Conservation (phyloP, 1,140 invertebrate species). For the Leguminivora glycinivorella region DNA sequence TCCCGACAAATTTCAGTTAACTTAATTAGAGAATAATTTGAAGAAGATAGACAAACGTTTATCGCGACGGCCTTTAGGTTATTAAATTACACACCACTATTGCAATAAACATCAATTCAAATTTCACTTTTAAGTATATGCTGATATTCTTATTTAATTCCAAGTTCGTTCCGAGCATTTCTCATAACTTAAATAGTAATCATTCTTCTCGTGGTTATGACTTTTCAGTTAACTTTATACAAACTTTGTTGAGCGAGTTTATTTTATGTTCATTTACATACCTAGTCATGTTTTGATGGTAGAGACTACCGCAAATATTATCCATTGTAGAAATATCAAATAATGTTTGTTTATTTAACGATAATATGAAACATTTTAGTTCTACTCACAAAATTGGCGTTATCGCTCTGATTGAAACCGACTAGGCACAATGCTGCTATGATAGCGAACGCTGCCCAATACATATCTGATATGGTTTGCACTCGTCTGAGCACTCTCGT, state of each 20-base stretch:
- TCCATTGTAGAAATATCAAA: conserved; percentile 8
- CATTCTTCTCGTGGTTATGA: neutral
- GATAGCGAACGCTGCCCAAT: neutral
- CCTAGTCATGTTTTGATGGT: neutral
- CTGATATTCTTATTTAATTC: conserved; percentile 7
- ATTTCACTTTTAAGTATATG: neutral
- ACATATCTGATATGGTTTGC: conserved; percentile 22
- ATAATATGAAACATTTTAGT: conserved; percentile 14
- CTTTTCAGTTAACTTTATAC: conserved; percentile 5
- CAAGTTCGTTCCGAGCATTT: neutral
- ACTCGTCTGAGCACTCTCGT: conserved; percentile 1
- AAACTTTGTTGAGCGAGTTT: neutral
- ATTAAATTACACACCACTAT: neutral
- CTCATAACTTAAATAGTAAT: neutral
- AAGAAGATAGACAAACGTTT: conserved; percentile 19
- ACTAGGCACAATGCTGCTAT: conserved; percentile 7
- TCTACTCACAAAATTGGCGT: conserved; percentile 23
- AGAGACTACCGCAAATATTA: conserved; percentile 1
- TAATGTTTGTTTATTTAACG: conserved; percentile 12
- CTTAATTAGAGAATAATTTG: conserved; percentile 23
- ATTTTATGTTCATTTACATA: conserved; percentile 20
- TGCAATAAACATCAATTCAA: neutral
- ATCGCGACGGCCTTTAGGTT: conserved; percentile 1
- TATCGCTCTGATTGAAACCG: conserved; percentile 25
- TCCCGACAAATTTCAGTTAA: conserved; percentile 12